Evolutionary conservation across 2,113 vertebrate genomes (phyloP), one percentile per base, ranked within the genome.

Genomic region (Lynx canadensis): DNA sequence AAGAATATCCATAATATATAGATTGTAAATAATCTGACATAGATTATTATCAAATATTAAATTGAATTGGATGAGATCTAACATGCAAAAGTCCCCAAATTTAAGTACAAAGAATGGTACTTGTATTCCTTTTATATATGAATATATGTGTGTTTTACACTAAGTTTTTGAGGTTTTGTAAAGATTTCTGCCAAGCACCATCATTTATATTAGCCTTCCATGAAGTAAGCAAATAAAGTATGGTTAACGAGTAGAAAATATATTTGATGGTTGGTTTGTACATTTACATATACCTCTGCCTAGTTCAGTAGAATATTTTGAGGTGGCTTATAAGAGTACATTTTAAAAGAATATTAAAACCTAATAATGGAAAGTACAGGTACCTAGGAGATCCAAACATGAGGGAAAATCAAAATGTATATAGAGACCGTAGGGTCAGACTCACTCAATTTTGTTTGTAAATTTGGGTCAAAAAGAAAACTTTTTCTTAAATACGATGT

Each of bases 131-230:
- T 78, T 95, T 93, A 9, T 95, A 0, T 82, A 94, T 95, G 76
- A 88, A 71, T 73, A 29, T 69, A 79, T 57, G 14, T 89, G 16
- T 69, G 63, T 81, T 83, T 69, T 65, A 88, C 6, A 38, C 14
- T 91, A 65, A 87, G 12, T 80, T 96, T 89, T 86, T 52, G 52
- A 63, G n/a, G n/a, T 87, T 92, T 85, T 79, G 15, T 79, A 80
- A 97, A 91, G 16, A 90, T 92, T 93, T 65, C 57, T 92, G 68
- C 41, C 23, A 74, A 65, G 15, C 3, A 23, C 31, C 41, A 21
- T 80, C 21, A 41, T 95, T 87, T 91, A 55, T 94, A 60, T 38
- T 94, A 94, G n/a, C 68, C 27, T 92, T 96, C 66, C 16, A 68
- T 18, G 38, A 78, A 83, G 69, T 95, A 89, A 91, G 50, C 69